These are phyloP conservation scores for Coluber constrictor DNA, from an alignment of 2,797 vertebrate genomes.

Conservation along the genomic window DNA sequence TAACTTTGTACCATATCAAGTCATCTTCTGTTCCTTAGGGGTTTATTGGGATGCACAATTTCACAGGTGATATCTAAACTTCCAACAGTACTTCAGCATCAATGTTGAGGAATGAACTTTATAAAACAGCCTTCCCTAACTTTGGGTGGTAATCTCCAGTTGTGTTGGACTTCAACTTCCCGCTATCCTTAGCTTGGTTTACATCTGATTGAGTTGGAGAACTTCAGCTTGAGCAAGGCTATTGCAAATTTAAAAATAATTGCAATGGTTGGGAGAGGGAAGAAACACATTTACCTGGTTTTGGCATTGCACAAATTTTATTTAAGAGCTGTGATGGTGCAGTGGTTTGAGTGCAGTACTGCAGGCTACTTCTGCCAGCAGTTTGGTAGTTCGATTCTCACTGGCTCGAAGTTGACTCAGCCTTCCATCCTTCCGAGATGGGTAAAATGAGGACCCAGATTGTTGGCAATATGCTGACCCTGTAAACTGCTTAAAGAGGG, in stretches of 20 bases:
- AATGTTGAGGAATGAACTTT: not conserved
- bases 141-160: not conserved
- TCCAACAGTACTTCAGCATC: not conserved
- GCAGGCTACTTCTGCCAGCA: too few relatives aligned
- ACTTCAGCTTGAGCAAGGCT: not conserved
- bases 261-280: not conserved
- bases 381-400: too few relatives aligned
- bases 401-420: too few relatives aligned
- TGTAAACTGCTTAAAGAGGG: too few relatives aligned
- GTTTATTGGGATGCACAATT: not conserved
- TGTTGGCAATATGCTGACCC: too few relatives aligned
- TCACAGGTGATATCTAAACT: not conserved
- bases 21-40: not conserved
- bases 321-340: not conserved
- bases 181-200: not conserved
- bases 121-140: not conserved
- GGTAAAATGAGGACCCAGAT: too few relatives aligned
- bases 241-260: not conserved
- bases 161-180: not conserved
- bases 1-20: not conserved
- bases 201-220: not conserved
- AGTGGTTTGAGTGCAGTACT: too few relatives aligned
- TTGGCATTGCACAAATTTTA: not conserved
- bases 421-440: too few relatives aligned
- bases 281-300: not conserved